A percentile compares a stretch with the other conserved stretches of the same genome.
These are phyloP conservation scores for Sebastes matsubarae DNA, from an alignment of 2,797 vertebrate species.

Conservation along the genomic window DNA sequence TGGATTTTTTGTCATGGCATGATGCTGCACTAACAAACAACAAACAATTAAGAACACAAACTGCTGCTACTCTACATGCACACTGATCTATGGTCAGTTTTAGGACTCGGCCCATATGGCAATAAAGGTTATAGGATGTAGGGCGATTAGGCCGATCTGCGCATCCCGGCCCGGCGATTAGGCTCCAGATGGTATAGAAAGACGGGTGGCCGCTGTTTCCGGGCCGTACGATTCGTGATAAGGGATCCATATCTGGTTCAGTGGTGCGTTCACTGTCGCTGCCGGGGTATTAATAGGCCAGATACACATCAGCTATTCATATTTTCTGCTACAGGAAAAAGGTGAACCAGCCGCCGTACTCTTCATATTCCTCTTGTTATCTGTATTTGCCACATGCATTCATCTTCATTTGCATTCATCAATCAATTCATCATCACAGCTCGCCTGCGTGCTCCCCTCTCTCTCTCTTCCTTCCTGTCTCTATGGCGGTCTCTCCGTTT, in stretches of 20 bases:
- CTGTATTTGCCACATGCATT: constrained; percentile 73
- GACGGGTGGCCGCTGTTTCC: constrained; percentile 30
- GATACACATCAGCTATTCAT: constrained; percentile 72
- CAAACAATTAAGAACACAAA: constrained; percentile 40
- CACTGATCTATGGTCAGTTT: constrained; percentile 50
- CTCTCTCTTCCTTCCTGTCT: constrained; percentile 46
- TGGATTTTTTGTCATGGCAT: constrained; percentile 23
- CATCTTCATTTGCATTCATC: constrained; percentile 81
- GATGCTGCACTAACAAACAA: constrained; percentile 22
- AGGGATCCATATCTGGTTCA: constrained; percentile 62
- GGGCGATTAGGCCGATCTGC: constrained; percentile 48
- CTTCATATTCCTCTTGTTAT: constrained; percentile 74
- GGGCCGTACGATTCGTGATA: constrained; percentile 52
- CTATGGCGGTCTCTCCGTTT: constrained; percentile 30
- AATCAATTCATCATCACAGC: constrained; percentile 78
- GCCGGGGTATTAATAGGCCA: constrained; percentile 65
- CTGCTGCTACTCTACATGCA: constrained; percentile 22
- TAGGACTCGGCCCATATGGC: constrained; percentile 50
- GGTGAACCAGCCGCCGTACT: constrained; percentile 56
- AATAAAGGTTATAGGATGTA: constrained; percentile 48
- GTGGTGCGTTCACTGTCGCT: constrained; percentile 54
- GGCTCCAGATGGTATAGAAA: constrained; percentile 59
- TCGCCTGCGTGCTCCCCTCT: not conserved
- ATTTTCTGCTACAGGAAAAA: constrained; percentile 51
- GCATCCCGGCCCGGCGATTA: constrained; percentile 37